Evolutionary conservation across 2,888 invertebrate genomes (phyloP), one percentile per base, ranked within the genome.

Genomic region (Lacanobia wlatinum): DNA sequence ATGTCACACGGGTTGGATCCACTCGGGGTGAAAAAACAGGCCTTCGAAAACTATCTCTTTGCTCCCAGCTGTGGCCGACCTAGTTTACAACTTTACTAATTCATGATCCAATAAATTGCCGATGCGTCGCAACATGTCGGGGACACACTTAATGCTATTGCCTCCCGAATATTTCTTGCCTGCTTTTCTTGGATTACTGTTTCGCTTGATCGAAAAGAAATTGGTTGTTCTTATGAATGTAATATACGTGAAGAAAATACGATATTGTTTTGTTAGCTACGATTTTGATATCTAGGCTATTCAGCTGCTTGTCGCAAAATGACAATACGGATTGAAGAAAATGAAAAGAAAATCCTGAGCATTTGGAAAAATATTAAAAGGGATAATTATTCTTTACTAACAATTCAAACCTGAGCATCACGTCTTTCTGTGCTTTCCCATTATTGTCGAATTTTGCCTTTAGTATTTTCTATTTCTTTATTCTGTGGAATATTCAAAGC

Each of bases 81-180:
- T 86, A 82, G 86, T 90, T 87, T 86, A 87, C 87, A 89, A 90
- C 89, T 92, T 90, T 86, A 90, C 90, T 90, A 90, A 92, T 91
- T 90, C 88, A 90, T 89, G 88, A 88, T 78, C 82, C 84, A 87
- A 90, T 89, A 91, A 89, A 90, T 89, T 86, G 84, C 83, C 78
- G 80, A 85, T 84, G 84, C 80, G 83, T 81, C 76, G 76, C 80
- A 79, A 84, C 78, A 81, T 80, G 78, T 84, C 70, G 73, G 65
- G 64, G 14, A 7, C 60, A 67, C 80, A 60, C 59, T 82, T 70
- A 75, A 73, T 67, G 78, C 56, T 78, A 82, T 82, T 78, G 82
- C 59, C 59, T 70, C 55, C 82, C 46, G 58, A 74, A 80, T 78
- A 74, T 71, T 80, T 78, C 10, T 55, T 28, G 71, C 48, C 43